Evolutionary conservation across 2,797 vertebrate species (phyloP).

Genomic region (Oceanodroma leucorhoa): DNA sequence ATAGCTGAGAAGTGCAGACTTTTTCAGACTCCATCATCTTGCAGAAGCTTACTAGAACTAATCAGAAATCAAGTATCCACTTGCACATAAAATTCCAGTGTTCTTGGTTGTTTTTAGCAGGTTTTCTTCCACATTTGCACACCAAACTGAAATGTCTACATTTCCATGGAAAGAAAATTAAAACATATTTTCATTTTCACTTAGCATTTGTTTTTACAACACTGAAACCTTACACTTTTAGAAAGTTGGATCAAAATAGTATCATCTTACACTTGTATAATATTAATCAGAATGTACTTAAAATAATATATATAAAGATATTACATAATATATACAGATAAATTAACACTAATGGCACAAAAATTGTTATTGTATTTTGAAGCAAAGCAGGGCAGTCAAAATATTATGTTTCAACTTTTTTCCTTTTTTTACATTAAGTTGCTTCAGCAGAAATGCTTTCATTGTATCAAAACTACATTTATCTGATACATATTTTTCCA

Average conservation of each 20-base stretch:
- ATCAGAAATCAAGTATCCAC: neutral
- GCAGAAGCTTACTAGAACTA: neutral
- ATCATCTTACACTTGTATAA: neutral
- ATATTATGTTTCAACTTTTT: neutral
- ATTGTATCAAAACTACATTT: neutral
- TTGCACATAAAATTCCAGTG: neutral
- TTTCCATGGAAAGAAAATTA: neutral
- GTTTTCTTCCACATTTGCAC: neutral
- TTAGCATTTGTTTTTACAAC: neutral
- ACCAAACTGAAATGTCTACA: neutral
- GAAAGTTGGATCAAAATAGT: neutral
- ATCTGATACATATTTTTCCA: neutral
- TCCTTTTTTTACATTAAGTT: neutral
- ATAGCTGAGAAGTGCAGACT: neutral
- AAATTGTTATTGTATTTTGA: neutral
- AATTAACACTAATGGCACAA: neutral
- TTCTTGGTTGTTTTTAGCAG: neutral
- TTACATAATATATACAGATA: neutral
- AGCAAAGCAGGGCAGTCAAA: neutral
- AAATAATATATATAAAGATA: neutral
- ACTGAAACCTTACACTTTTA: neutral
- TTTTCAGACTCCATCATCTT: neutral
- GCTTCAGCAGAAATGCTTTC: neutral
- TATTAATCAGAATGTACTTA: neutral
- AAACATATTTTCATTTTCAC: neutral